Percentiles rank a stretch among this genome's conserved stretches.
Conservation (phyloP, 2,113 vertebrate genomes). For the Amphiprion percula region DNA sequence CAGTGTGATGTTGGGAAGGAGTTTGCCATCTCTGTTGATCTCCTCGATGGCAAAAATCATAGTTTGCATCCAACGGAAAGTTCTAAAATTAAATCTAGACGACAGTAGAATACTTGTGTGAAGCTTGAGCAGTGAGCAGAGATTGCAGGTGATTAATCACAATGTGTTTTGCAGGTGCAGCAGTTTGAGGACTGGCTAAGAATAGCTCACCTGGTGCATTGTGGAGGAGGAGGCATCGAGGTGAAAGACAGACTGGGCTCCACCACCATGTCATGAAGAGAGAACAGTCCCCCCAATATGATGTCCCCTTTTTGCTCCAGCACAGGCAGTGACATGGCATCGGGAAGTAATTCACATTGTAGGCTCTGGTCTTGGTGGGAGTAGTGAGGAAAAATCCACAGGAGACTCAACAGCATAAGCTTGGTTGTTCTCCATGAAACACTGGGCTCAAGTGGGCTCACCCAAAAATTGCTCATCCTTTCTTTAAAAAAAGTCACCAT, state of each 20-base stretch:
- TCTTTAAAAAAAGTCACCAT: not conserved
- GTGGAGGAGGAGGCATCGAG: constrained; percentile 61
- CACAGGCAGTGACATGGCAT: constrained; percentile 70
- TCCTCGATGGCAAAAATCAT: constrained; percentile 87
- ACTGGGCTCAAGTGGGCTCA: not conserved
- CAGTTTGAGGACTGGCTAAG: not conserved
- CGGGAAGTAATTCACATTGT: constrained; percentile 71
- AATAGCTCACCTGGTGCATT: constrained; percentile 79
- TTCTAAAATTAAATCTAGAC: constrained; percentile 84
- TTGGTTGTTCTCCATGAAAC: not conserved
- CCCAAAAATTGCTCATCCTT: constrained; percentile 31
- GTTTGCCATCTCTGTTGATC: constrained; percentile 78
- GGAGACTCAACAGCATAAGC: constrained; percentile 47
- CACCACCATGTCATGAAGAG: constrained; percentile 82
- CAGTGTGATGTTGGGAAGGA: constrained; percentile 84
- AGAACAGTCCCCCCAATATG: constrained; percentile 85
- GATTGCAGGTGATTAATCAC: not conserved
- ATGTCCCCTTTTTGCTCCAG: constrained; percentile 81
- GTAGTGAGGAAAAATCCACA: constrained; percentile 39
- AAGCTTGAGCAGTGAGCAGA: too few species aligned
- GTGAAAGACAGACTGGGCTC: constrained; percentile 76
- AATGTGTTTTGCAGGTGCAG: not conserved
- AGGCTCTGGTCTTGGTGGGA: constrained; percentile 38
- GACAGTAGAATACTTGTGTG: not conserved
- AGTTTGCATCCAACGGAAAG: constrained; percentile 86